Evolutionary conservation across 2,113 vertebrate genomes (phyloP).

Genomic region (Antechinus stuartii): DNA sequence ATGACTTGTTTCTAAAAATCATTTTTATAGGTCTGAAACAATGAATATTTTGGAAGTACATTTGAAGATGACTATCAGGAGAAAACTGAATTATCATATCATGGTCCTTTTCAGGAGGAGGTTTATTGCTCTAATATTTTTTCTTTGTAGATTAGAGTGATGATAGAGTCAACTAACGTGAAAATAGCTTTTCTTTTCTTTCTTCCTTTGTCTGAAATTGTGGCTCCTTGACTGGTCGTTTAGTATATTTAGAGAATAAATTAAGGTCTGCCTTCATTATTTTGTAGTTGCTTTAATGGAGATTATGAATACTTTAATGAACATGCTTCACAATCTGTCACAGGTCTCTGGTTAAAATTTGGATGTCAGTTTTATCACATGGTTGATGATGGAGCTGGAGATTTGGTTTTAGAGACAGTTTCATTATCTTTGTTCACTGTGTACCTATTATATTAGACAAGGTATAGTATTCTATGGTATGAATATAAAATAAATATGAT

Average conservation of each 20-base stretch:
- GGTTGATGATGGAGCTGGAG: not conserved
- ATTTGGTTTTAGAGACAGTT: not conserved
- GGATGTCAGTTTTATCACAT: not conserved
- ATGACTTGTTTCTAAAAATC: not conserved
- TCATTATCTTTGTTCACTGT: not conserved
- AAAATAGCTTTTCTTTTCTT: not conserved
- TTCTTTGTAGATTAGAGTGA: not conserved
- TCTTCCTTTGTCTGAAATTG: not conserved
- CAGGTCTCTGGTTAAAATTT: not conserved
- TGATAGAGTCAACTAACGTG: not conserved
- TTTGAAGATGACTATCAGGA: not conserved
- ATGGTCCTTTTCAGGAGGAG: conserved; percentile 6
- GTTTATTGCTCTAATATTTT: not conserved
- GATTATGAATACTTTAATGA: not conserved
- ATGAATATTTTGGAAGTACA: not conserved
- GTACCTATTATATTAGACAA: not conserved
- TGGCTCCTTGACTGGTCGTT: not conserved
- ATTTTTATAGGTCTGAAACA: conserved; percentile 1
- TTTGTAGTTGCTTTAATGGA: not conserved
- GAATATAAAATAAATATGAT: not conserved
- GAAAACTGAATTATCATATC: not conserved
- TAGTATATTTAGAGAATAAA: not conserved
- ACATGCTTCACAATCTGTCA: not conserved
- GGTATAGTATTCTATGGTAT: not conserved
- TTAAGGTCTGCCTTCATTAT: not conserved